These are phyloP conservation scores for Pseudanteris insignis DNA, from an alignment of 2,888 invertebrate genomes.

Conservation along the genomic window DNA sequence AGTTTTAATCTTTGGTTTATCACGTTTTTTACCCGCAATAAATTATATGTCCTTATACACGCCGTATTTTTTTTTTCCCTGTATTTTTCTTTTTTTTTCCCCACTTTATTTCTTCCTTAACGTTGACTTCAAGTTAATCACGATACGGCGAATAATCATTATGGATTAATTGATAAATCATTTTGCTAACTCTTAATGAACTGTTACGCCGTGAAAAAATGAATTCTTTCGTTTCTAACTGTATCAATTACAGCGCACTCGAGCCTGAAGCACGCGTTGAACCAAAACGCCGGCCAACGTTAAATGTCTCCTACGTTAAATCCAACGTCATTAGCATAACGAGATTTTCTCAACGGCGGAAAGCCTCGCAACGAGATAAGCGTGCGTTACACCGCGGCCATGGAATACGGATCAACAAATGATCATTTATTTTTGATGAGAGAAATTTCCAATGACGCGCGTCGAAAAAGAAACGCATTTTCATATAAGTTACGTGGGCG, in stretches of 20 bases:
- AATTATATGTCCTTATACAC: constrained; percentile 21
- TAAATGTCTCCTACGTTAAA: constrained; percentile 11
- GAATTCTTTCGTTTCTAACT: no score
- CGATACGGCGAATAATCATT: no score
- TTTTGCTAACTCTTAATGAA: no score
- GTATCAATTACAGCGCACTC: no score
- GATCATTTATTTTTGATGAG: constrained; percentile 25
- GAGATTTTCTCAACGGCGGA: constrained; percentile 29
- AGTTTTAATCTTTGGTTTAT: constrained; percentile 34
- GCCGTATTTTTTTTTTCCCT: not conserved
- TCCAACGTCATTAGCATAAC: constrained; percentile 23
- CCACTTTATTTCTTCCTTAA: no score
- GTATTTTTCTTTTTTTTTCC: no score
- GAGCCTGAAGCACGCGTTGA: no score
- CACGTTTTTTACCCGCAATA: constrained; percentile 16
- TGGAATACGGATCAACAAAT: not conserved
- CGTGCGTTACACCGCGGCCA: not conserved
- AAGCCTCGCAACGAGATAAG: constrained; percentile 12
- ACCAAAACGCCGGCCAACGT: no score
- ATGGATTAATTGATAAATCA: no score
- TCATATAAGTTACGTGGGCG: constrained; percentile 42
- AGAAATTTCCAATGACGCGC: constrained; percentile 30
- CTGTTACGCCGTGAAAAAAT: no score
- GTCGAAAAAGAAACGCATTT: constrained; percentile 24
- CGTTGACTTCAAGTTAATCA: no score